A percentile compares a stretch with the other conserved stretches of the same genome.
Evolutionary conservation across 2,888 invertebrate species (phyloP).

Genomic region (Drosophila suboccidentalis): DNA sequence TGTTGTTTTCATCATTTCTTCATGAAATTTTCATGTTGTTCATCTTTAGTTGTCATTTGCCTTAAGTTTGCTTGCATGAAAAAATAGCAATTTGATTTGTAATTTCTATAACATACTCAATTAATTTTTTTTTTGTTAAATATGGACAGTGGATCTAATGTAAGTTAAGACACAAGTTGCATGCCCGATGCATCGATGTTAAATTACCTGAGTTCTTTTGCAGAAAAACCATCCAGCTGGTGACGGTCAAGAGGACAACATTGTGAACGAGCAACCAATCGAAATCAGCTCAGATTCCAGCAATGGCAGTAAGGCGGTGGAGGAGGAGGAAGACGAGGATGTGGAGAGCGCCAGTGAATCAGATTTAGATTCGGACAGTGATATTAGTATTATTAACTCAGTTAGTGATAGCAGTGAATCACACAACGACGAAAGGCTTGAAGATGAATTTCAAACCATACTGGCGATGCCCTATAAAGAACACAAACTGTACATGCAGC

Average conservation of each 20-base stretch:
- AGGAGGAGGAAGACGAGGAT: not conserved
- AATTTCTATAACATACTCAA: constrained; percentile 11
- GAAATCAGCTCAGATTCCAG: constrained; percentile 53
- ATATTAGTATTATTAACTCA: constrained; percentile 29
- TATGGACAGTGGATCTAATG: constrained; percentile 49
- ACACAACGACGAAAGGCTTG: constrained; percentile 12
- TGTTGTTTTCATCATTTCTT: not conserved
- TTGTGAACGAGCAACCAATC: constrained; percentile 45
- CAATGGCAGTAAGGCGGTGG: not conserved
- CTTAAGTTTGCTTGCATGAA: constrained; percentile 6
- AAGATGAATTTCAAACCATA: constrained; percentile 28
- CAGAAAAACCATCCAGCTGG: constrained; percentile 40
- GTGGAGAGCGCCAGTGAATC: constrained; percentile 7
- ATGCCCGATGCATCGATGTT: not conserved
- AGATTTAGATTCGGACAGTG: constrained; percentile 12
- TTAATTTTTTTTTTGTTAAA: constrained; percentile 2
- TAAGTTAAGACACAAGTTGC: constrained; percentile 6
- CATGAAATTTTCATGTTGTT: too few species aligned
- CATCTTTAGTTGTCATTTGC: constrained; percentile 40
- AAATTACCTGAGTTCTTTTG: constrained; percentile 6
- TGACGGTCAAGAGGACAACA: constrained; percentile 24
- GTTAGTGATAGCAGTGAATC: constrained; percentile 20
- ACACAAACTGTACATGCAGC: constrained; percentile 36
- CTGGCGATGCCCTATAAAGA: constrained; percentile 24
- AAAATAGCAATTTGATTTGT: not conserved